Conservation (phyloP, 35 echinoderm and acorn worm species). For the Stichopus chloronotus region DNA sequence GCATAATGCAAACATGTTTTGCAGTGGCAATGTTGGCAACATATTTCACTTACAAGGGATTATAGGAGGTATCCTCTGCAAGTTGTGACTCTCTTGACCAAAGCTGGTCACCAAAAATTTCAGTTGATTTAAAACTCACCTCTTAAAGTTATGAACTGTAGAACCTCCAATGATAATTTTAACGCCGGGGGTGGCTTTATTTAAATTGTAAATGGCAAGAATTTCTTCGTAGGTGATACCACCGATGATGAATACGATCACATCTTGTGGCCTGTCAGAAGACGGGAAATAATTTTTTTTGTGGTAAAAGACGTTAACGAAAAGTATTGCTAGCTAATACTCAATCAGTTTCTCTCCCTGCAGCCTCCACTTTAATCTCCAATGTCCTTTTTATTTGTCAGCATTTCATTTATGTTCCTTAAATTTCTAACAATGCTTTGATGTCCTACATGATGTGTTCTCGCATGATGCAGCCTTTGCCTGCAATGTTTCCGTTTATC, state of each 20-base stretch:
- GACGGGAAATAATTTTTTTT: too few relatives aligned
- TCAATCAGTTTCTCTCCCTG: too few relatives aligned
- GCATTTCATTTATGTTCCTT: too few relatives aligned
- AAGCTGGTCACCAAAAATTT: neutral
- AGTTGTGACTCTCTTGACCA: neutral
- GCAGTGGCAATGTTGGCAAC: too few relatives aligned
- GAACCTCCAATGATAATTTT: constrained; percentile 87
- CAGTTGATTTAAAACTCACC: constrained; percentile 13
- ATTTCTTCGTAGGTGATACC: constrained; percentile 96
- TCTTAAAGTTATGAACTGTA: constrained; percentile 85
- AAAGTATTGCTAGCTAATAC: neutral
- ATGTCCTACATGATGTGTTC: too few relatives aligned
- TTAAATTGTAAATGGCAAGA: constrained; percentile 87
- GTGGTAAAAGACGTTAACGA: neutral
- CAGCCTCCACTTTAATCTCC: too few relatives aligned
- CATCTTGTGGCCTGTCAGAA: constrained; percentile 86
- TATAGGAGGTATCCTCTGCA: neutral
- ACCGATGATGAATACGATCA: constrained; percentile 94
- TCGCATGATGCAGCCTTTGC: too few relatives aligned
- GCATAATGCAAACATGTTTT: too few relatives aligned
- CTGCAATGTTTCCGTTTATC: too few relatives aligned
- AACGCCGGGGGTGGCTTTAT: constrained; percentile 91
- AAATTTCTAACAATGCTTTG: too few relatives aligned
- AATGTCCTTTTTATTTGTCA: too few relatives aligned
- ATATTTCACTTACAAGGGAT: too few relatives aligned